A percentile compares a stretch with the other conserved stretches of the same genome.
Evolutionary conservation across 2,113 vertebrate species (phyloP).

Genomic region (Alexandromys fortis): DNA sequence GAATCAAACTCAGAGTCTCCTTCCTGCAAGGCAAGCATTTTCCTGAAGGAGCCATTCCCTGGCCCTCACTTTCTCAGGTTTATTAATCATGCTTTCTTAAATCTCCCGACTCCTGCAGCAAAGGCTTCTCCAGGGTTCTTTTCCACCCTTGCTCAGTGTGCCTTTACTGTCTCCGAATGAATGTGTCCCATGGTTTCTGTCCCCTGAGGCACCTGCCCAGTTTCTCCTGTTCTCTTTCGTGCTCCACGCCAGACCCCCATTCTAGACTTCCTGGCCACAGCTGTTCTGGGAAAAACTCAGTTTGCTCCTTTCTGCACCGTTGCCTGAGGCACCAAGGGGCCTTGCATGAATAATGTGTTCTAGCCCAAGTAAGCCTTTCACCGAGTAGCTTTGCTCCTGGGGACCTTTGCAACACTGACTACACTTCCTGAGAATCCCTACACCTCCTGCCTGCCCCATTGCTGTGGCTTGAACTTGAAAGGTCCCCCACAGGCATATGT

Average conservation of each 20-base stretch:
- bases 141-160: not conserved
- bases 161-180: not conserved
- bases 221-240: fast-evolving
- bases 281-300: too few species aligned
- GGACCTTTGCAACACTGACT: not conserved
- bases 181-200: not conserved
- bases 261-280: not conserved
- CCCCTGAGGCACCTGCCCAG: not conserved
- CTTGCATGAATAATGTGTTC: not conserved
- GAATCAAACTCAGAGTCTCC: not conserved
- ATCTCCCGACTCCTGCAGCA: not conserved
- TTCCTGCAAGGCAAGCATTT: not conserved
- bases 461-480: not conserved
- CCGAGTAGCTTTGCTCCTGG: not conserved
- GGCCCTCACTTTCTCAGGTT: not conserved
- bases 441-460: not conserved
- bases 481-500: not conserved
- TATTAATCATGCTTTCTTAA: not conserved
- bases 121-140: not conserved
- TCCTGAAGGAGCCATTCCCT: not conserved
- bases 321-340: not conserved
- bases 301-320: not conserved
- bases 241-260: fast-evolving
- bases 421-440: too few species aligned
- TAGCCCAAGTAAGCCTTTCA: not conserved